These are phyloP conservation scores for Chrysogorgia sp. DNA, from an alignment of 92 coral and sea anemone genomes.

Conservation along the genomic window DNA sequence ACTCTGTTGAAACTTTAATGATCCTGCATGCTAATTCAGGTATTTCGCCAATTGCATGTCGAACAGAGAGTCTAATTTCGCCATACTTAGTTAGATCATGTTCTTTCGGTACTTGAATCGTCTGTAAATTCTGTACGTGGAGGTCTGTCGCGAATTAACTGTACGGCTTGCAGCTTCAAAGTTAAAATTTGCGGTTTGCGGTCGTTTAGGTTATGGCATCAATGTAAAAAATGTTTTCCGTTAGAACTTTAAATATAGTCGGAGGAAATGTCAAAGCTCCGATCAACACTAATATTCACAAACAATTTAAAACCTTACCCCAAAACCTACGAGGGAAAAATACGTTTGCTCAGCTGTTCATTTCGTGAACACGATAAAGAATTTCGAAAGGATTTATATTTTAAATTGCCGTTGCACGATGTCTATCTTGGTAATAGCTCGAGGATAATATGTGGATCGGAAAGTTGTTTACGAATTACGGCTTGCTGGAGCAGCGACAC, in stretches of 20 bases:
- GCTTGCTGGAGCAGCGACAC: conserved; percentile 28
- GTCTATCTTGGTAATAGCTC: background rate
- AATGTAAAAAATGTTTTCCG: conserved; percentile 13
- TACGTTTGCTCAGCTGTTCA: background rate
- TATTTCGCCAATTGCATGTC: background rate
- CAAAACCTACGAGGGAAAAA: background rate
- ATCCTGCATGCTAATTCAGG: conserved; percentile 37
- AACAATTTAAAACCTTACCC: conserved; percentile 9
- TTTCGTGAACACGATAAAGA: background rate
- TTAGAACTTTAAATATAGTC: conserved; percentile 1
- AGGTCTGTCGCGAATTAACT: background rate
- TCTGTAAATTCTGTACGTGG: background rate
- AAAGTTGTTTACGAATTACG: conserved; percentile 33
- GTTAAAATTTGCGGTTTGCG: conserved; percentile 41
- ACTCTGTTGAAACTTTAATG: conserved; percentile 39
- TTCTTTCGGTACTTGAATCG: no score
- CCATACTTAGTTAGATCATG: background rate
- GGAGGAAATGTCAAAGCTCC: background rate
- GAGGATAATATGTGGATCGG: background rate
- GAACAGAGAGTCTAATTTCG: background rate
- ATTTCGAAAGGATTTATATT: background rate
- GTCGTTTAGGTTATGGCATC: conserved; percentile 3
- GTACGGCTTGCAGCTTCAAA: background rate
- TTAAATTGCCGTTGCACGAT: background rate
- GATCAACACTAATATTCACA: background rate